Evolutionary conservation across 2,113 vertebrate species (phyloP), one percentile per base, ranked within the genome.

Genomic region (Prinia subflava): DNA sequence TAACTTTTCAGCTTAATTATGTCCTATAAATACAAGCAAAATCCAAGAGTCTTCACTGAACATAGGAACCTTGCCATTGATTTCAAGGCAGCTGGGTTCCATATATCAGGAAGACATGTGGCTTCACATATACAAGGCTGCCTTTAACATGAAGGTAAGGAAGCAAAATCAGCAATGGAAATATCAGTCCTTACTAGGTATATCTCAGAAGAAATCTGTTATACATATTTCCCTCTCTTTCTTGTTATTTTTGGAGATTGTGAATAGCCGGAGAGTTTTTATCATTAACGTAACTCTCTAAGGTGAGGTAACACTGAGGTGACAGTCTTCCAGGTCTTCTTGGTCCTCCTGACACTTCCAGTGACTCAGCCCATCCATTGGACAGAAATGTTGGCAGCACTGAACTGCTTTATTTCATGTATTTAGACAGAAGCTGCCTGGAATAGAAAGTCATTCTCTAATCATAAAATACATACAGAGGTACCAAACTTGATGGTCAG

Each of bases 1-100:
- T 70, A 87, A 87, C 35, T 89, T 84, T 91, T 90, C 73, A 78
- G 41, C 46, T 75, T 92, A 89, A 87, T 68, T 91, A 23, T 78
- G 62, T 89, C 69, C 28, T 80, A 88, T 60, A 93, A 90, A 88
- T 69, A 74, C 0, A 2, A 86, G 35, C n/a, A 88, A 92, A 93
- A 88, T 78, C 46, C 78, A 73, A 33, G 63, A 93, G 35, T 44
- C 55, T 88, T 90, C 68, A 80, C 50, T 59, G 63, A 91, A 81
- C 42, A 67, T 11, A 67, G 50, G 75, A 95, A 83, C 56, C 33
- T 85, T 93, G 84, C 76, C 64, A 81, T 37, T 71, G 64, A 80
- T 83, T 87, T 86, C 64, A 86, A 92, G 71, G 67, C 74, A 91
- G 55, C 39, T 76, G 50, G 4, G 52, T 77, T 90, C 47, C 47